These are phyloP conservation scores for Sigmodon hispidus DNA, from an alignment of 2,113 vertebrate genomes.

Conservation along the genomic window DNA sequence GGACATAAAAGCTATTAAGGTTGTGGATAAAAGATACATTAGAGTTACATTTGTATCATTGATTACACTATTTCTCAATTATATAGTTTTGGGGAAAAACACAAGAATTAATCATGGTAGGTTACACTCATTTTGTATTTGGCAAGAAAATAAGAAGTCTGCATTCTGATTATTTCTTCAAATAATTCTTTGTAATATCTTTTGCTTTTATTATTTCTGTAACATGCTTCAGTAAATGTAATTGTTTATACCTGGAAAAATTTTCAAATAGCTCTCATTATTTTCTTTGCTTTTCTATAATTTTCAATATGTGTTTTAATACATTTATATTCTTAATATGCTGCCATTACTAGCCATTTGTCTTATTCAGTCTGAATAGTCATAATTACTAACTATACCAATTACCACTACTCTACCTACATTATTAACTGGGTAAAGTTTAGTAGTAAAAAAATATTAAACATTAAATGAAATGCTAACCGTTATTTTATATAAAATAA, in stretches of 20 bases:
- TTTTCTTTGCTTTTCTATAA: conserved; percentile 63
- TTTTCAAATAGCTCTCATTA: conserved; percentile 59
- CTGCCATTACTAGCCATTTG: conserved; percentile 50
- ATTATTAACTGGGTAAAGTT: conserved; percentile 37
- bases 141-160: conserved; percentile 74
- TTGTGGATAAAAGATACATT: conserved; percentile 71
- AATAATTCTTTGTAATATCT: conserved; percentile 71
- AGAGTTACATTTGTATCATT: conserved; percentile 76
- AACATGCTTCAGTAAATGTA: conserved; percentile 67
- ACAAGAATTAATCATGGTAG: conserved; percentile 78
- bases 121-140: conserved; percentile 79
- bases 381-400: conserved; percentile 58
- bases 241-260: conserved; percentile 68
- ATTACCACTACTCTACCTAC: conserved; percentile 38
- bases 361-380: conserved; percentile 63
- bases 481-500: conserved; percentile 62
- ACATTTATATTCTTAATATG: conserved; percentile 62
- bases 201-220: conserved; percentile 68
- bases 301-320: conserved; percentile 58
- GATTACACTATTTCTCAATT: conserved; percentile 78
- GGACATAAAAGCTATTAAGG: conserved; percentile 56
- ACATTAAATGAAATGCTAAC: conserved; percentile 59
- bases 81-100: conserved; percentile 55
- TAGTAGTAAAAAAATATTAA: conserved; percentile 46
- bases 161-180: conserved; percentile 70